Conservation (phyloP, 2,797 vertebrate species). For the Chelidonichthys spinosus region DNA sequence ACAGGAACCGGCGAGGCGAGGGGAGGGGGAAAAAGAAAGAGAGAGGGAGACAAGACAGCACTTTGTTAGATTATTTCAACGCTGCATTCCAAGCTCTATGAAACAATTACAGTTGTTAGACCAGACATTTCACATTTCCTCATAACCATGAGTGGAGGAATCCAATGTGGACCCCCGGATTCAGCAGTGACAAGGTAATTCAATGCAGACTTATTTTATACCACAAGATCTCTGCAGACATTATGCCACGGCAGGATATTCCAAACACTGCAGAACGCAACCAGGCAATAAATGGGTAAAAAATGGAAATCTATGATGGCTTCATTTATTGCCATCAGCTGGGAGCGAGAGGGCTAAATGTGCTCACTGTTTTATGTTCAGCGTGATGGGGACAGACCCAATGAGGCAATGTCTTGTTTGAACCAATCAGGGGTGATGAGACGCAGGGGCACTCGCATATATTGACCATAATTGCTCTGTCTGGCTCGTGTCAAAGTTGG, state of each 20-base stretch:
- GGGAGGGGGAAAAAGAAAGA: not conserved
- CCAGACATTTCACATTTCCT: slow-evolving; percentile 10
- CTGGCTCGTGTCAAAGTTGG: slow-evolving; percentile 73
- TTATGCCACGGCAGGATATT: slow-evolving; percentile 28
- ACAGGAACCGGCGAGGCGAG: slow-evolving; percentile 25
- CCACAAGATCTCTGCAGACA: slow-evolving; percentile 6
- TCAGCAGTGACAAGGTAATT: slow-evolving; percentile 28
- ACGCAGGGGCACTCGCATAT: slow-evolving; percentile 62
- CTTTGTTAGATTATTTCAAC: slow-evolving; percentile 63
- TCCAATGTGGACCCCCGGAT: slow-evolving; percentile 15
- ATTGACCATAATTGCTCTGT: slow-evolving; percentile 62
- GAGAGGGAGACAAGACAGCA: slow-evolving; percentile 49
- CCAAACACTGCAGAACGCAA: slow-evolving; percentile 25
- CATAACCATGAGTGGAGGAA: slow-evolving; percentile 27
- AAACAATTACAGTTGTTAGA: slow-evolving; percentile 35
- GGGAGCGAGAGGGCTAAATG: slow-evolving; percentile 26
- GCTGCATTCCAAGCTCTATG: slow-evolving; percentile 15
- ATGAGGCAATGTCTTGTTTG: slow-evolving; percentile 69
- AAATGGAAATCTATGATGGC: slow-evolving; percentile 35
- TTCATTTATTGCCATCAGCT: slow-evolving; percentile 45
- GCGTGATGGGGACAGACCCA: slow-evolving; percentile 57
- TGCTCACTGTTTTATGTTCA: slow-evolving; percentile 53
- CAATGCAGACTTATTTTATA: slow-evolving; percentile 27
- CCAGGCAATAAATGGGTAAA: slow-evolving; percentile 3
- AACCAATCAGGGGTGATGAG: slow-evolving; percentile 75